These are phyloP conservation scores for Tetropium fuscum DNA, from an alignment of 2,888 invertebrate species.

Conservation along the genomic window DNA sequence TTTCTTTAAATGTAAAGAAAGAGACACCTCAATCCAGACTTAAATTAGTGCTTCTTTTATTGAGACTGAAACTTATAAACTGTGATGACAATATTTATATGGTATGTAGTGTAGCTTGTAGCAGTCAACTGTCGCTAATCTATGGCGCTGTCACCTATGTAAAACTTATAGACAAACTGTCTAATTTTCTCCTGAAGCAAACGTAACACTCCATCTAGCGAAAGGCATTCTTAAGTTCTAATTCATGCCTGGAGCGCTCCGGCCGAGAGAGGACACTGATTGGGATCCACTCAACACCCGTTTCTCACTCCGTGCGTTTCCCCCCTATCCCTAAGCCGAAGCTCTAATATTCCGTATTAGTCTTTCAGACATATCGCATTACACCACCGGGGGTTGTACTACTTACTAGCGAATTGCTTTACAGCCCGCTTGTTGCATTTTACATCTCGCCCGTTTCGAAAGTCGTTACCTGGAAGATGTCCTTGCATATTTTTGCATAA, in stretches of 20 bases:
- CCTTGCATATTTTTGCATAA: constrained; percentile 43
- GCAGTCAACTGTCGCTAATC: too few species aligned
- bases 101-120: too few species aligned
- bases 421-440: constrained; percentile 50
- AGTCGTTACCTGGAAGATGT: constrained; percentile 42
- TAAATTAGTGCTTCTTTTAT: too few species aligned
- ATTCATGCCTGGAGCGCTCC: constrained; percentile 16
- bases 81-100: too few species aligned
- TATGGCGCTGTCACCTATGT: too few species aligned
- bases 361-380: constrained; percentile 53
- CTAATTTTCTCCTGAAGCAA: too few species aligned
- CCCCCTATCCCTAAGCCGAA: constrained; percentile 12
- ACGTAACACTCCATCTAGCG: constrained; percentile 44
- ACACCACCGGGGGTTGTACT: constrained; percentile 54
- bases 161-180: too few species aligned
- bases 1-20: too few species aligned
- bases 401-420: constrained; percentile 47
- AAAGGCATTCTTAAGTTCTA: constrained; percentile 46
- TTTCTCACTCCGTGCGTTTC: constrained; percentile 8
- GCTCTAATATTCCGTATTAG: constrained; percentile 54
- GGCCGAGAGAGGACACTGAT: constrained; percentile 38
- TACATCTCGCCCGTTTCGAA: constrained; percentile 41
- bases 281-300: constrained; percentile 26
- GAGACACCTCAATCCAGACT: too few species aligned
- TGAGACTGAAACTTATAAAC: too few species aligned